Base-by-base conservation (phyloP, 2,888 invertebrate species). In the Rhorus exstirpatorius region DNA sequence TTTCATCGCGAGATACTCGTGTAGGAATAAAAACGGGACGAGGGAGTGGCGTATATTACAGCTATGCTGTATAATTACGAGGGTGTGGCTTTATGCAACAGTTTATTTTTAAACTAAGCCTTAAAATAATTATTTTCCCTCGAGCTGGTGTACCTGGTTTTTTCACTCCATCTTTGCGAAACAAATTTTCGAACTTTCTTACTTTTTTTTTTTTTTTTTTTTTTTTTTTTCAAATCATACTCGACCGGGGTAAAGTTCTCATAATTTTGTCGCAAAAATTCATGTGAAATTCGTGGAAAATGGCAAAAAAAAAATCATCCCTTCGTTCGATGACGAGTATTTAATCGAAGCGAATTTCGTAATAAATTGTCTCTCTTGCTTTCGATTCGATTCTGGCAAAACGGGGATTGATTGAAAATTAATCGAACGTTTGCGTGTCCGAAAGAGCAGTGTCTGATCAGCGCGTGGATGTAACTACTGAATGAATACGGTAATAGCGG, bases 1-100 rank as follows among this genome's bases (percentile, higher is more conserved):
- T 58, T 70, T 41, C 14, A 24, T 61, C 26, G 26, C 8, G 2
- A 51, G 12, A 8, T 67, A 21, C 14, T 12, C 19, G n/a, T 17
- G 17, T 46, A 17, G 4, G 10, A 14, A 46, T 14, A 14, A 35
- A 44, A 58, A 14, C 26, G 21, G 4, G n/a, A 12, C 38, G 70
- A 67, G 49, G 76, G 67, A 76, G 67, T 67, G 67, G 67, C 67
- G 35, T 19, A 24, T 49, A 17, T 46, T 46, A 19, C 10, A 8
- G 19, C 60, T 60, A 10, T 14, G 38, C 35, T 76, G 53, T n/a
- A 58, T 58, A 65, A 58, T 46, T 65, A 58, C 58, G 46, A 55
- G 38, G 76, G 67, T 46, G 76, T 17, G 75, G 60, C 49, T 7
- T 35, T 1, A 24, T n/a, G 19, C 58, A 24, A 76, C 44, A 53